Conservation (phyloP, 64 coral and sea anemone species). For the Acropora yongei region DNA sequence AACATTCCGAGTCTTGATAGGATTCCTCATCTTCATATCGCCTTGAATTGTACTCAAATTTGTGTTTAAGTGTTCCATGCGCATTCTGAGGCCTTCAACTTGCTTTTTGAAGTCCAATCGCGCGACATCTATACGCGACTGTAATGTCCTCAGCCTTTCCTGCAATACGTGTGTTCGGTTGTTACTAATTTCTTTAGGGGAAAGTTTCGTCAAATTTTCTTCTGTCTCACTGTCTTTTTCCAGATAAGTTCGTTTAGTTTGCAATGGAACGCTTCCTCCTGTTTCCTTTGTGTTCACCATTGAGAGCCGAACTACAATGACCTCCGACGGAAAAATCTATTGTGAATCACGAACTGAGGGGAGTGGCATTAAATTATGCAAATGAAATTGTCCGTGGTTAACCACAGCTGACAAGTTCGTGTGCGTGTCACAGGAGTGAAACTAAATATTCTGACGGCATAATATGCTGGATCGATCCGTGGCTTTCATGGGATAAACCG, state of each 20-base stretch:
- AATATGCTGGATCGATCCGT: too few species aligned
- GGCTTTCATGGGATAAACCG: too few species aligned
- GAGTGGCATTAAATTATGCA: constrained; percentile 1
- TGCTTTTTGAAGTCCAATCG: constrained; percentile 32
- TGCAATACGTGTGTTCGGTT: background rate
- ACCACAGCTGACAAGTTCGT: background rate
- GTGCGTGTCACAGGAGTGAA: background rate
- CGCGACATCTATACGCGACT: constrained; percentile 11
- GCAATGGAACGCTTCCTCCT: background rate
- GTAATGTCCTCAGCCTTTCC: background rate
- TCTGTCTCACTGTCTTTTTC: background rate
- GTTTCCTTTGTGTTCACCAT: constrained; percentile 24
- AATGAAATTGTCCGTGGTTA: constrained; percentile 2
- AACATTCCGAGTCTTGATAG: background rate
- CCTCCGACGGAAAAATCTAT: background rate
- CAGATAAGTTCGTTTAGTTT: background rate
- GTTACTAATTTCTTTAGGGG: background rate
- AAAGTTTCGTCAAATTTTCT: background rate
- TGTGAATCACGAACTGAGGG: background rate
- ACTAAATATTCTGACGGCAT: too few species aligned
- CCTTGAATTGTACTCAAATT: background rate
- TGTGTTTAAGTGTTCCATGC: constrained; percentile 36
- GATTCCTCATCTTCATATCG: background rate
- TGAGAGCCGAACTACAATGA: background rate
- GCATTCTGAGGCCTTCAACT: constrained; percentile 3